Base-by-base conservation (phyloP, 2,113 vertebrate genomes). In the Osmerus eperlanus region DNA sequence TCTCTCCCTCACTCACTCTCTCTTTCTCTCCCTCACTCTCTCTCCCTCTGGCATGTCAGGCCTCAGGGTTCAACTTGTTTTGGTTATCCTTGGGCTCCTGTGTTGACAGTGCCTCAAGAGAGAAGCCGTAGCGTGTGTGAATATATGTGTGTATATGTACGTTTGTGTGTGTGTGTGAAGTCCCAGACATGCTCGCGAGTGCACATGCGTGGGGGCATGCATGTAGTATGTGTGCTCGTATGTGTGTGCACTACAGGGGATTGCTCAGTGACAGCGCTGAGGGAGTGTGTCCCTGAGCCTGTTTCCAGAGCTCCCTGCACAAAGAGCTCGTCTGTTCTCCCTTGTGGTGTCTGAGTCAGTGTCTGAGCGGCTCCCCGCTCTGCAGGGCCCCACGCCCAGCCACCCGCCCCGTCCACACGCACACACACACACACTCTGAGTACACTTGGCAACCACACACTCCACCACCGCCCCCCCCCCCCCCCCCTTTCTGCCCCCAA, bases 271-370 rank as follows among this genome's bases (percentile, higher is more conserved):
- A 72, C 55, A 55, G 78, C 64, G 85, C 71, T 78, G 67, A 63
- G 78, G 77, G 86, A 89, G 72, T 59, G 73, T 71, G 78, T 86
- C 87, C 84, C 83, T 74, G 74, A 66, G 62, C 72, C 81, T 72
- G 70, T 77, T 84, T 75, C 78, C 70, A 72, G 71, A 78, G 84
- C 73, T 75, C 67, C 51, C 32, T 60, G 71, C 54, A 91, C 86
- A 91, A 90, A 89, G 83, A 68, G 74, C 65, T 76, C 74, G 77
- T 67, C 82, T 88, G 85, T 89, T 89, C 83, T 86, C 84, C 76
- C 80, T 67, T 65, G 84, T 86, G 87, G 82, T 78, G 81, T 85
- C 89, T 92, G 89, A 92, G 85, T 92, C 90, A 91, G 83, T 90
- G 87, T 90, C 89, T 91, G 87, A 89, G 88, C 86, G 89, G 88